Conservation (phyloP, 2,113 vertebrate genomes). For the Heterotilapia buettikoferi region DNA sequence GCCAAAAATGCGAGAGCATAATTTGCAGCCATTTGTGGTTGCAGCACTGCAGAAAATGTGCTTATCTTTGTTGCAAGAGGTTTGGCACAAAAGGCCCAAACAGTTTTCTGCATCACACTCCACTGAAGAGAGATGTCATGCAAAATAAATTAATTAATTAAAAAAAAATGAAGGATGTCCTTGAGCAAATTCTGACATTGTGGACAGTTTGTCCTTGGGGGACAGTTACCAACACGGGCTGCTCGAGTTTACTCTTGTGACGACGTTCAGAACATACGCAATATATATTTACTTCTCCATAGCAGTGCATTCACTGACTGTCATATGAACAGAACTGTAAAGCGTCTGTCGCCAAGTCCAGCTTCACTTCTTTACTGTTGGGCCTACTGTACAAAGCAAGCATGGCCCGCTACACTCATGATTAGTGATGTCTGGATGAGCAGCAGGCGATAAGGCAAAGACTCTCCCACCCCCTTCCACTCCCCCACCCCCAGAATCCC, state of each 20-base stretch:
- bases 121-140: background rate
- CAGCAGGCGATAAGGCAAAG: background rate
- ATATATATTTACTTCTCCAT: background rate
- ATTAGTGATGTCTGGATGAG: background rate
- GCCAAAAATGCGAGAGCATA: background rate
- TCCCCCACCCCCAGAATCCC: background rate
- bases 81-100: background rate
- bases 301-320: background rate
- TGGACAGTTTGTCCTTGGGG: background rate
- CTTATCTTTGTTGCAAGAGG: background rate
- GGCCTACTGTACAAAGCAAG: background rate
- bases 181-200: background rate
- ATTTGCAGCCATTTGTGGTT: background rate
- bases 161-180: background rate
- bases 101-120: background rate
- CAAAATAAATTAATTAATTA: rapidly evolving
- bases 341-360: background rate
- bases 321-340: background rate
- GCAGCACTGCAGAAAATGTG: background rate
- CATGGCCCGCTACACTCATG: background rate
- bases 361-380: background rate
- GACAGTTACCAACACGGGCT: background rate
- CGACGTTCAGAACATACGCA: background rate
- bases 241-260: background rate
- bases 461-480: background rate